Conservation (phyloP, 1,140 invertebrate genomes). For the Orchesella cincta region DNA sequence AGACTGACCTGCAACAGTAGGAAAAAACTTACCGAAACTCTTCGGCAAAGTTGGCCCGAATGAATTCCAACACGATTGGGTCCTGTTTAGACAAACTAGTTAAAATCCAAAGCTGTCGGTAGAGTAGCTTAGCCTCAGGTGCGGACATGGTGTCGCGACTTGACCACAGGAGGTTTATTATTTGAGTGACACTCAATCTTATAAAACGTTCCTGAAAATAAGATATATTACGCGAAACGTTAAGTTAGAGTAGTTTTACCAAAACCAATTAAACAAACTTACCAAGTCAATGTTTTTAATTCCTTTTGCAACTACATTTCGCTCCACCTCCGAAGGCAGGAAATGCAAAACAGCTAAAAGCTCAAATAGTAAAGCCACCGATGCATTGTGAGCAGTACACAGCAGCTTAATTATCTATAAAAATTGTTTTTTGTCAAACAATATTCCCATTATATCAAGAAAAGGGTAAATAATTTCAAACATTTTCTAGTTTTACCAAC, state of each 20-base stretch:
- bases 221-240: conserved; percentile 5
- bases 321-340: conserved; percentile 25
- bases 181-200: conserved; percentile 42
- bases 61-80: conserved; percentile 30
- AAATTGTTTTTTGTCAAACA: no score
- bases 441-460: background rate
- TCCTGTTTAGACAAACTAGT: conserved; percentile 31
- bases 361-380: conserved; percentile 44
- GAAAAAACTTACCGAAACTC: conserved; percentile 47
- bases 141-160: conserved; percentile 21
- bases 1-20: background rate
- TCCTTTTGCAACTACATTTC: background rate
- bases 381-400: conserved; percentile 39
- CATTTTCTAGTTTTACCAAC: background rate
- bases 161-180: conserved; percentile 40
- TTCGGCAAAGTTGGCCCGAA: conserved; percentile 43
- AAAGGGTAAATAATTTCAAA: background rate
- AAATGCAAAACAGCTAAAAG: conserved; percentile 42
- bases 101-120: conserved; percentile 38
- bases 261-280: background rate
- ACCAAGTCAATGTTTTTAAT: background rate
- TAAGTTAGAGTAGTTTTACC: background rate
- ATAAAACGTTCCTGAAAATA: conserved; percentile 34
- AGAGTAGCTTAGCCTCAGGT: conserved; percentile 34
- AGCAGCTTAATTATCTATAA: conserved; percentile 42